A percentile compares a stretch with the other conserved stretches of the same genome.
These are phyloP conservation scores for Rutilus rutilus DNA, from an alignment of 2,113 vertebrate species.

Conservation along the genomic window DNA sequence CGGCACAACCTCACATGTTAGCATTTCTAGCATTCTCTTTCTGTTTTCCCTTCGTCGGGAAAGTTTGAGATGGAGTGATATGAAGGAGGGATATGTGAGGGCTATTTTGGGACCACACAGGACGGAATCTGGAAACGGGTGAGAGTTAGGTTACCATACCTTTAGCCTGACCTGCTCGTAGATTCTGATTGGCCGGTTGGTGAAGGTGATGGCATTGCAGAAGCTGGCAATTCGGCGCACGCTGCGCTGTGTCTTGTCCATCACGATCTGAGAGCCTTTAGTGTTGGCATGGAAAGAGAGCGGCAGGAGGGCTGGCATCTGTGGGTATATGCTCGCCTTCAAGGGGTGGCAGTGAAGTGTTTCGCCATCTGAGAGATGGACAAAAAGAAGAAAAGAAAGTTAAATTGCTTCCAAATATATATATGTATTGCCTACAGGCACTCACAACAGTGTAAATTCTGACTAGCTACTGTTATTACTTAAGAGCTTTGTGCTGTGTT, in stretches of 20 bases:
- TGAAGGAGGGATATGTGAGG: slow-evolving; percentile 24
- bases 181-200: slow-evolving; percentile 86
- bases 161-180: slow-evolving; percentile 95
- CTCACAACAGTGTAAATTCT: background rate
- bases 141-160: slow-evolving; percentile 69
- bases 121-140: background rate
- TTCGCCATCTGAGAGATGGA: slow-evolving; percentile 71
- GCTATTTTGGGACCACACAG: slow-evolving; percentile 37
- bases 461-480: slow-evolving; percentile 1
- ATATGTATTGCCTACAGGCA: background rate
- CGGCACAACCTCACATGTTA: slow-evolving; percentile 69
- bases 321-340: slow-evolving; percentile 89
- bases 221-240: slow-evolving; percentile 94
- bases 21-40: slow-evolving; percentile 67
- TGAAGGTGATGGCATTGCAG: slow-evolving; percentile 97
- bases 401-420: too few species aligned
- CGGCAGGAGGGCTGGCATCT: slow-evolving; percentile 81
- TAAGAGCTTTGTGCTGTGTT: slow-evolving; percentile 17
- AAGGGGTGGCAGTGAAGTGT: slow-evolving; percentile 87
- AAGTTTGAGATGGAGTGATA: slow-evolving; percentile 32
- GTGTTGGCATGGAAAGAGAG: slow-evolving; percentile 94
- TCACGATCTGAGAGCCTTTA: slow-evolving; percentile 94
- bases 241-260: slow-evolving; percentile 88
- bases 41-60: slow-evolving; percentile 51
- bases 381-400: background rate